Evolutionary conservation across 2,797 vertebrate species (phyloP).

Genomic region (Taeniopygia guttata): DNA sequence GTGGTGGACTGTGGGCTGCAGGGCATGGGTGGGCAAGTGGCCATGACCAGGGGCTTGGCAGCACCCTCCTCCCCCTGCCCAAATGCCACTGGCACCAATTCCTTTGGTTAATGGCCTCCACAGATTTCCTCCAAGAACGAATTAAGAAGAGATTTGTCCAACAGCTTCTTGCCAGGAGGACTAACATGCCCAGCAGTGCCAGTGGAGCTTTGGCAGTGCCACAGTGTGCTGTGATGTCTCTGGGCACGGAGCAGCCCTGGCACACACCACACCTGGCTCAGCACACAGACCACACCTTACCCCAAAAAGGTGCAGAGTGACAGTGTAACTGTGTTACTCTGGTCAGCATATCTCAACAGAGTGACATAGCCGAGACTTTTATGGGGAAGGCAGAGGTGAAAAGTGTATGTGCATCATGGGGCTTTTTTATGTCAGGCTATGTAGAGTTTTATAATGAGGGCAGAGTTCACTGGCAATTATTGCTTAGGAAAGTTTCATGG

Average conservation of each 20-base stretch:
- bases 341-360: not conserved
- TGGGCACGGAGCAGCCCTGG: not conserved
- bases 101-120: not conserved
- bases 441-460: constrained; percentile 65
- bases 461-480: constrained; percentile 61
- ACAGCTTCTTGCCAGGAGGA: not conserved
- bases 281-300: not conserved
- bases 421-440: constrained; percentile 25
- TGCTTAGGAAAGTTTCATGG: constrained; percentile 45
- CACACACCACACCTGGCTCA: fast-evolving
- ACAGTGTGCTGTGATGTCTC: fast-evolving
- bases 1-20: not conserved
- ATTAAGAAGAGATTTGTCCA: not conserved
- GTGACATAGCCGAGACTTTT: not conserved
- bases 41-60: not conserved
- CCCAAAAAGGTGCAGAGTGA: not conserved
- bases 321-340: not conserved
- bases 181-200: fast-evolving
- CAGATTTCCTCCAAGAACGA: not conserved
- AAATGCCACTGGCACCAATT: not conserved
- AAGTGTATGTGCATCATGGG: constrained; percentile 9
- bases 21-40: not conserved
- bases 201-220: fast-evolving
- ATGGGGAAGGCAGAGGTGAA: constrained; percentile 1
- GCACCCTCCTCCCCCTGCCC: not conserved